Evolutionary conservation across 2,113 vertebrate genomes (phyloP), one percentile per base, ranked within the genome.

Genomic region (Notechis scutatus): DNA sequence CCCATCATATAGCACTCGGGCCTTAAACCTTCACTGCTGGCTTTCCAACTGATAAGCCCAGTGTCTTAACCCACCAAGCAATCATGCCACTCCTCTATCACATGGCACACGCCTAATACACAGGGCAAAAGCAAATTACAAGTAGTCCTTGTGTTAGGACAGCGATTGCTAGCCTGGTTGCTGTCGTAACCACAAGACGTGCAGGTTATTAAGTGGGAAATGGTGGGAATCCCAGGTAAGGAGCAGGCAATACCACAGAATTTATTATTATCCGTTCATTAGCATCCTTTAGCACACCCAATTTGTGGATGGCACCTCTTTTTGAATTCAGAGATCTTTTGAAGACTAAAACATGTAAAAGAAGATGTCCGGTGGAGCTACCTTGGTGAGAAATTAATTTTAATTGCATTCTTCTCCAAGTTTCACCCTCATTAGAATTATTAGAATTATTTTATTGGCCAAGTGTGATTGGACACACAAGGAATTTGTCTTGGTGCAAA

Each of bases 1-100:
- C 24, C 59, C 59, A 0, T 11, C 24, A 0, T 9, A 61, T 4
- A 10, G 59, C 1, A 0, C 9, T 11, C 3, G 1, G 57, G 24
- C 3, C 57, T 61, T 24, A 9, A 61, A 61, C 24, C 59, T 59
- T 2, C 0, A 1, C 7, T 24, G 21, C 21, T 0, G 7, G 56
- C 56, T 59, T 59, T 59, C 7, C 57, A 26, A 5, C 23, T 1
- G 7, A 59, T 8, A 24, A 59, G 23, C 23, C 8, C 23, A 59
- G 57, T 2, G 1, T 9, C 57, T 59, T 59, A 59, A 59, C 57
- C 8, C 8, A 7, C 57, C 24, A 23, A 59, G 57, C 57, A 23
- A 24, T 7, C 23, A 59, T 9, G 57, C 7, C 23, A 8, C 57
- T 7, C 23, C 26, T 29, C 26, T 64, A 11, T 64, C 29, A 64